Evolutionary conservation across 2,113 vertebrate species (phyloP).

Genomic region (Aldabrachelys gigantea): DNA sequence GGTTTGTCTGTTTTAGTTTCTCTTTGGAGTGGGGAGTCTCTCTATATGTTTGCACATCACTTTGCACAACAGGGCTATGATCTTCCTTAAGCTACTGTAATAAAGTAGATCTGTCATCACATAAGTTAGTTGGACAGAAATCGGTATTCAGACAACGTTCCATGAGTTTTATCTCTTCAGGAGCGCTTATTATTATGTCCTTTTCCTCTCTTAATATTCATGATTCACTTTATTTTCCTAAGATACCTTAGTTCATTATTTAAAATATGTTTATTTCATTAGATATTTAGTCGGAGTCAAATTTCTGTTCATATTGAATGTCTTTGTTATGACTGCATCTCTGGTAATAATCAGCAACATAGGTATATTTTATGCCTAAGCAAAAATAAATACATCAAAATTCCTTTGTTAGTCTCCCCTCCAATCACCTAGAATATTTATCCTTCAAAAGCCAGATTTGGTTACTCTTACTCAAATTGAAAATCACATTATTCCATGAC

Average conservation of each 20-base stretch:
- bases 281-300: neutral
- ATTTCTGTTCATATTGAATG: neutral
- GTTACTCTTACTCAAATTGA: neutral
- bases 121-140: slow-evolving; percentile 46
- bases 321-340: slow-evolving; percentile 21
- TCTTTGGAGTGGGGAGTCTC: neutral
- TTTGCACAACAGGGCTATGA: fast-evolving
- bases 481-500: fast-evolving
- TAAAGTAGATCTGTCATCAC: neutral
- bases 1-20: neutral
- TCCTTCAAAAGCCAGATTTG: neutral
- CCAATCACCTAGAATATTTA: fast-evolving
- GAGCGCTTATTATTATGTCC: neutral
- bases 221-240: slow-evolving; percentile 44
- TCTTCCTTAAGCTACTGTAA: slow-evolving; percentile 27
- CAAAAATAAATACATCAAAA: neutral
- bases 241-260: slow-evolving; percentile 52
- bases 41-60: neutral
- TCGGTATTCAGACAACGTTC: neutral
- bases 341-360: neutral
- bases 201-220: neutral
- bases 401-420: neutral
- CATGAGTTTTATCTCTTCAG: slow-evolving; percentile 13
- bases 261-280: neutral
- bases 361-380: neutral